phyloP scores from a whole-genome alignment of 2,888 invertebrate species.

The Himalopsyche anomala region DNA sequence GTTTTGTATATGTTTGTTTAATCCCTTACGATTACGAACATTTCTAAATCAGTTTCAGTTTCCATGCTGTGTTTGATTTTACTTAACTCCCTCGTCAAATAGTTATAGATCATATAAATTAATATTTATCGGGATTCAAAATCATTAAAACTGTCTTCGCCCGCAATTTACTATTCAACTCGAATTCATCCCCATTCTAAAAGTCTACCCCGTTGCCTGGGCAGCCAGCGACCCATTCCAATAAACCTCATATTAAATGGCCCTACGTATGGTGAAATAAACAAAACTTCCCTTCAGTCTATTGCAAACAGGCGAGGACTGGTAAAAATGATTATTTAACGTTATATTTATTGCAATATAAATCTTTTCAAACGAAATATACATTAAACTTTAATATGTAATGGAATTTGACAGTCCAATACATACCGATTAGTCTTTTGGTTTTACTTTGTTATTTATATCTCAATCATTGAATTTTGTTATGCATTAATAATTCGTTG shows the following conservation, averaged over 20 bases:
- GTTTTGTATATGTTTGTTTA: too few species aligned
- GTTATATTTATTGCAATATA: too few species aligned
- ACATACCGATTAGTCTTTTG: too few species aligned
- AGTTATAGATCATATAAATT: conserved; percentile 29
- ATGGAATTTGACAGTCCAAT: too few species aligned
- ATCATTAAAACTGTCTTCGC: conserved; percentile 3
- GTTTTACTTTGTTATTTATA: too few species aligned
- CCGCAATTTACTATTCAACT: conserved; percentile 37
- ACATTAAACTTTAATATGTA: too few species aligned
- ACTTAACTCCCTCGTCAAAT: not conserved
- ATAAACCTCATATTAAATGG: conserved; percentile 64
- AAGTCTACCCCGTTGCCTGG: not conserved
- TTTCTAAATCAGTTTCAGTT: too few species aligned
- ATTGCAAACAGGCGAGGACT: not conserved
- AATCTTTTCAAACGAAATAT: too few species aligned
- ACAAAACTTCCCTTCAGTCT: conserved; percentile 57
- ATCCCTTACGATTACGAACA: too few species aligned
- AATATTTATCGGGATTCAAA: conserved; percentile 20
- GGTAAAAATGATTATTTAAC: not conserved
- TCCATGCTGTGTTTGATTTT: not conserved
- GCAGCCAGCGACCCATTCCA: conserved; percentile 55
- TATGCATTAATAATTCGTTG: too few species aligned
- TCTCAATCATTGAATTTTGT: too few species aligned
- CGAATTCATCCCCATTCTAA: conserved; percentile 23
- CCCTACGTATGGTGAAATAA: conserved; percentile 62